A percentile compares a stretch with the other conserved stretches of the same genome.
Evolutionary conservation across 2,113 vertebrate genomes (phyloP).

Genomic region (Tetraodon nigroviridis): DNA sequence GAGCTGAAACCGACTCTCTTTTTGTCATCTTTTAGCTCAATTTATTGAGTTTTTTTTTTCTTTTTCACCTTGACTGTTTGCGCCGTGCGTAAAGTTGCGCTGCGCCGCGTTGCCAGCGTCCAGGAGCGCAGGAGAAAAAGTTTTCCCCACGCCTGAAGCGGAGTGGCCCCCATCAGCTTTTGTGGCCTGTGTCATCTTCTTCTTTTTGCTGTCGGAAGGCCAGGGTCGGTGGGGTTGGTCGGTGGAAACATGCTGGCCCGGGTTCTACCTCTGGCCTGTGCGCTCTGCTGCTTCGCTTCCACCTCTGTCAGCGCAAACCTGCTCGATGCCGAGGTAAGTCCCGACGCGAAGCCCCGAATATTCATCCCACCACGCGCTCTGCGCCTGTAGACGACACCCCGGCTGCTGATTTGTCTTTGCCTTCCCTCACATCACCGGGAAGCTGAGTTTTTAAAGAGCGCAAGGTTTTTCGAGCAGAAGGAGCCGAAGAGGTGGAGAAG

Average conservation of each 20-base stretch:
- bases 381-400: too few species aligned
- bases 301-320: conserved; percentile 63
- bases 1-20: conserved; percentile 8
- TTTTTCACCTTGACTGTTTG: conserved; percentile 1
- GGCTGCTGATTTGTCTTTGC: too few species aligned
- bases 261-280: conserved; percentile 58
- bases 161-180: neutral
- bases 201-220: conserved; percentile 10
- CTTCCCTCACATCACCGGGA: neutral
- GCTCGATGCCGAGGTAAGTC: conserved; percentile 71
- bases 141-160: conserved; percentile 24
- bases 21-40: neutral
- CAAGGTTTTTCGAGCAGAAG: conserved; percentile 7
- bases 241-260: conserved; percentile 61
- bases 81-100: too few species aligned
- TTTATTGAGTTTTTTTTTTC: neutral
- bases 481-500: conserved; percentile 4
- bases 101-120: conserved; percentile 9
- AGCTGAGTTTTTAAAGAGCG: conserved; percentile 4
- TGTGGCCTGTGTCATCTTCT: neutral
- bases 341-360: neutral
- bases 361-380: neutral
- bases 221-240: conserved; percentile 11
- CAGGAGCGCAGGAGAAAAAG: conserved; percentile 17
- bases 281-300: conserved; percentile 52